phyloP scores from a whole-genome alignment of 1,140 invertebrate species.

The Drosophila pectinifera region DNA sequence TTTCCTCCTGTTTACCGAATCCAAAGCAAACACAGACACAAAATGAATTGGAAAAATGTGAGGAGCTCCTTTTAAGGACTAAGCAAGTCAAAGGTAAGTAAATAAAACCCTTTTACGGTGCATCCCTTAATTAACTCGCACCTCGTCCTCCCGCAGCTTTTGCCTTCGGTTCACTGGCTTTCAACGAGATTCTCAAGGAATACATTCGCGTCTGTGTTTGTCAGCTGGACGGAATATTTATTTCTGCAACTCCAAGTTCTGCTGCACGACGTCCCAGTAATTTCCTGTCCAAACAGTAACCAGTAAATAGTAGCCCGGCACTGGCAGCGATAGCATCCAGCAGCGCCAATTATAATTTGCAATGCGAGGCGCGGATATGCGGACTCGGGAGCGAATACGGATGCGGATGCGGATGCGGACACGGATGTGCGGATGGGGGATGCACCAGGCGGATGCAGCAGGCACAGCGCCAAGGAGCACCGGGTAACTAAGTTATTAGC shows the following conservation, averaged over 20 bases:
- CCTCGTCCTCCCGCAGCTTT: not conserved
- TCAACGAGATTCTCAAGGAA: slow-evolving; percentile 23
- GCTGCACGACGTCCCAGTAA: slow-evolving; percentile 33
- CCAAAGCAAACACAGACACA: not conserved
- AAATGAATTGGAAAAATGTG: not conserved
- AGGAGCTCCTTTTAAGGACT: not conserved
- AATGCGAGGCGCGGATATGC: slow-evolving; percentile 29
- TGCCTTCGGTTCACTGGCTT: slow-evolving; percentile 40
- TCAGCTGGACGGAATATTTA: slow-evolving; percentile 34
- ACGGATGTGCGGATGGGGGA: slow-evolving; percentile 15
- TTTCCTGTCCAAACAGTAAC: slow-evolving; percentile 61
- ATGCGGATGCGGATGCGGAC: not conserved
- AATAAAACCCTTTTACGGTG: slow-evolving; percentile 16
- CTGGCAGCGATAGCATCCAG: slow-evolving; percentile 32
- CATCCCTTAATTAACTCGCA: slow-evolving; percentile 32
- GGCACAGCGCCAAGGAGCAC: slow-evolving; percentile 55
- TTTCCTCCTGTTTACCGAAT: not conserved
- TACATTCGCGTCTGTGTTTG: slow-evolving; percentile 39
- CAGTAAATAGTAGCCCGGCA: slow-evolving; percentile 32
- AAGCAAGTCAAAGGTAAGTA: slow-evolving; percentile 19
- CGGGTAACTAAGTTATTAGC: slow-evolving; percentile 73
- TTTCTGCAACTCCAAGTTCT: slow-evolving; percentile 34
- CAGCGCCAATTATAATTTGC: slow-evolving; percentile 70
- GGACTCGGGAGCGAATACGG: not conserved
- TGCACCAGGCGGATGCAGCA: slow-evolving; percentile 30